A percentile compares a stretch with the other conserved stretches of the same genome.
Evolutionary conservation across 2,113 vertebrate genomes (phyloP).

Genomic region (Gobiocypris rarus): DNA sequence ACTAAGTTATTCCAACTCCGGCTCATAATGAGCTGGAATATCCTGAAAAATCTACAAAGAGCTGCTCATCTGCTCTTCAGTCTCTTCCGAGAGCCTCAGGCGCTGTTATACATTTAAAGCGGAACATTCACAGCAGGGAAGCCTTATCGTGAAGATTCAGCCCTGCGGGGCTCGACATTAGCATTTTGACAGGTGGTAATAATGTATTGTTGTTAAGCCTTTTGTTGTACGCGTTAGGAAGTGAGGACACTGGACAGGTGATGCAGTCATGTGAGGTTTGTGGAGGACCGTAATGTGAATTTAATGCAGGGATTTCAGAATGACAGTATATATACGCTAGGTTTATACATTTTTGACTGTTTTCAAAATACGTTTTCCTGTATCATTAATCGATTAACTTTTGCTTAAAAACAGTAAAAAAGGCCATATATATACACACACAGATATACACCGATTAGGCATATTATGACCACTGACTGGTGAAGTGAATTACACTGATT

Average conservation of each 20-base stretch:
- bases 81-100: neutral
- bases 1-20: neutral
- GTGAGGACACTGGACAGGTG: neutral
- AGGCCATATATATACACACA: no score
- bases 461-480: no score
- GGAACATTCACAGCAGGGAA: neutral
- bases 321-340: no score
- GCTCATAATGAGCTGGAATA: constrained; percentile 15
- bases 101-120: neutral
- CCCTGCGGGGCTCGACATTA: constrained; percentile 2
- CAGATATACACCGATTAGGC: no score
- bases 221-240: constrained; percentile 17
- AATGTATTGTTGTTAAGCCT: constrained; percentile 4
- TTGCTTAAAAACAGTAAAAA: no score
- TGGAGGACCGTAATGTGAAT: neutral
- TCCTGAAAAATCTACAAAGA: constrained; percentile 32
- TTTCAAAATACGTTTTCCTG: no score
- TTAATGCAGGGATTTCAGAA: neutral
- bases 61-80: constrained; percentile 18
- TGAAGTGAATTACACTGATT: no score
- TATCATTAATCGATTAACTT: no score
- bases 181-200: constrained; percentile 23
- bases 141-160: neutral
- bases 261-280: neutral
- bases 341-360: no score